phyloP scores from a whole-genome alignment of 2,888 invertebrate species.

The Bombylius major region DNA sequence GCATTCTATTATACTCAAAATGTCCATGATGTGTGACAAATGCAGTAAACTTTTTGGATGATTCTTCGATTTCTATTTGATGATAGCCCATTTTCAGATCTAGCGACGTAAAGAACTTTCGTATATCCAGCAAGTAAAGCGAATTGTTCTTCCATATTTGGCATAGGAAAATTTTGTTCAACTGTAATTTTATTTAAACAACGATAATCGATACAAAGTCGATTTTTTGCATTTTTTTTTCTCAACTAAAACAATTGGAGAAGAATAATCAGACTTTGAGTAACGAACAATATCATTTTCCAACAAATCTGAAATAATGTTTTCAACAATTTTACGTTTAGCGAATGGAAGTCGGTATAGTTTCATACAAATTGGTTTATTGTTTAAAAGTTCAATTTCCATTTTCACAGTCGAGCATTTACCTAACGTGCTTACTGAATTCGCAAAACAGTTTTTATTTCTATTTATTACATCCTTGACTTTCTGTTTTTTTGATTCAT shows the following conservation, averaged over 20 bases:
- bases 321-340: too few relatives aligned
- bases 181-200: slow-evolving; percentile 22
- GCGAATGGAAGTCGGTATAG: too few relatives aligned
- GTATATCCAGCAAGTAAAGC: slow-evolving; percentile 20
- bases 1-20: slow-evolving; percentile 28
- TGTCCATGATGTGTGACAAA: slow-evolving; percentile 30
- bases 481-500: too few relatives aligned
- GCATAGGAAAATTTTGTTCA: slow-evolving; percentile 25
- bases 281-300: neutral
- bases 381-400: too few relatives aligned
- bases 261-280: slow-evolving; percentile 13
- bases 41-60: slow-evolving; percentile 24
- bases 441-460: too few relatives aligned
- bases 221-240: slow-evolving; percentile 8
- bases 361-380: too few relatives aligned
- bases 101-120: slow-evolving; percentile 21
- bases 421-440: too few relatives aligned
- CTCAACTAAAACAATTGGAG: slow-evolving; percentile 18
- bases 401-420: too few relatives aligned
- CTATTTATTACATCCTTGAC: too few relatives aligned
- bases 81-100: slow-evolving; percentile 25
- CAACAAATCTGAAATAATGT: too few relatives aligned
- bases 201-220: slow-evolving; percentile 20
- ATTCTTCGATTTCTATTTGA: slow-evolving; percentile 25
- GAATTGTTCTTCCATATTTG: slow-evolving; percentile 29